A percentile compares a stretch with the other conserved stretches of the same genome.
These are phyloP conservation scores for Metellina segmentata DNA, from an alignment of 2,888 invertebrate species.

Conservation along the genomic window DNA sequence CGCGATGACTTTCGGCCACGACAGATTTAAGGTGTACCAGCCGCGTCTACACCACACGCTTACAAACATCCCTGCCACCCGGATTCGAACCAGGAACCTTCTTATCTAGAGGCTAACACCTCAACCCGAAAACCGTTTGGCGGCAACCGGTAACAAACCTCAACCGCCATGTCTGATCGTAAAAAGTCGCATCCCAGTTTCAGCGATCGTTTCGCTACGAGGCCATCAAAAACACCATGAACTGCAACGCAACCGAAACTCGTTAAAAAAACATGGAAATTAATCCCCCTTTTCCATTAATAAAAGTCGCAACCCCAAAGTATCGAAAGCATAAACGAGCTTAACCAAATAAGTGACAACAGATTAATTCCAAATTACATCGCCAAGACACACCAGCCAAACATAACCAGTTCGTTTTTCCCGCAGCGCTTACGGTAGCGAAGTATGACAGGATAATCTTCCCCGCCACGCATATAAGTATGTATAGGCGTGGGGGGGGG, in stretches of 20 bases:
- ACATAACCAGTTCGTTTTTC: not conserved
- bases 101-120: too few species aligned
- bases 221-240: too few species aligned
- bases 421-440: not conserved
- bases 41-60: too few species aligned
- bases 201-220: too few species aligned
- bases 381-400: not conserved
- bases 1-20: too few species aligned
- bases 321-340: not conserved
- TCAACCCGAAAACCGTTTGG: too few species aligned
- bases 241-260: too few species aligned
- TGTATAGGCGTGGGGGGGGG: not conserved
- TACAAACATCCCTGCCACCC: not conserved
- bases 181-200: too few species aligned
- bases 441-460: constrained; percentile 53
- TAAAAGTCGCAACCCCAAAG: not conserved
- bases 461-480: constrained; percentile 10
- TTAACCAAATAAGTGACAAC: constrained; percentile 43
- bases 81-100: too few species aligned
- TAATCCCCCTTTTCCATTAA: not conserved
- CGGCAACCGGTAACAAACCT: too few species aligned
- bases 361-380: constrained; percentile 56
- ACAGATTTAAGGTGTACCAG: too few species aligned
- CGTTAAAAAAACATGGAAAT: not conserved
- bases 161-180: too few species aligned